Conservation (phyloP, 2,797 vertebrate genomes). For the Paguma larvata region DNA sequence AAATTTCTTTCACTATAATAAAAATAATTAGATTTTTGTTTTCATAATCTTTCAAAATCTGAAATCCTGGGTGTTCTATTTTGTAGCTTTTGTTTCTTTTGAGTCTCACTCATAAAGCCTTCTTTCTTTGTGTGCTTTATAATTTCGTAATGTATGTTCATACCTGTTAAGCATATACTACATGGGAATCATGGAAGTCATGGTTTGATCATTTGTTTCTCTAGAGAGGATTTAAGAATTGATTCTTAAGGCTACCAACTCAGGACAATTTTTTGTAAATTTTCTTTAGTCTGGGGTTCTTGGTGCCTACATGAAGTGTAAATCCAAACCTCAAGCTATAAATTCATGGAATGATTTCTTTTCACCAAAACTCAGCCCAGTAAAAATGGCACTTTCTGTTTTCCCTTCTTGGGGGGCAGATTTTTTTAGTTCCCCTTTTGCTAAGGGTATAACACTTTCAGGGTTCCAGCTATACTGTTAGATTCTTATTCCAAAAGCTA, state of each 20-base stretch:
- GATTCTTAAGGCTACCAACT: not conserved
- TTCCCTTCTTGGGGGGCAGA: not conserved
- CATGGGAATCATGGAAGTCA: not conserved
- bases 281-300: not conserved
- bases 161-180: not conserved
- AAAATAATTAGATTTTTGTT: not conserved
- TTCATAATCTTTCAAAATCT: conserved; percentile 24
- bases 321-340: not conserved
- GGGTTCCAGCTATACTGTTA: not conserved
- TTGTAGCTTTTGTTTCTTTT: not conserved
- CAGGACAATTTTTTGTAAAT: not conserved
- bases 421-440: conserved; percentile 14
- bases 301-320: not conserved
- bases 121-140: not conserved
- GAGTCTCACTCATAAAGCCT: not conserved
- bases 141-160: not conserved
- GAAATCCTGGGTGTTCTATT: not conserved
- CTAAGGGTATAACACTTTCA: not conserved
- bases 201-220: not conserved
- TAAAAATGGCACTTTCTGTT: not conserved
- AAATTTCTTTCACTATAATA: not conserved
- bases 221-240: not conserved
- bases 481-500: not conserved
- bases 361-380: not conserved
- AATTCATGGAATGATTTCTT: not conserved